Evolutionary conservation across 2,113 vertebrate genomes (phyloP), one percentile per base, ranked within the genome.

Genomic region (Boulengeromyrus knoepffleri): DNA sequence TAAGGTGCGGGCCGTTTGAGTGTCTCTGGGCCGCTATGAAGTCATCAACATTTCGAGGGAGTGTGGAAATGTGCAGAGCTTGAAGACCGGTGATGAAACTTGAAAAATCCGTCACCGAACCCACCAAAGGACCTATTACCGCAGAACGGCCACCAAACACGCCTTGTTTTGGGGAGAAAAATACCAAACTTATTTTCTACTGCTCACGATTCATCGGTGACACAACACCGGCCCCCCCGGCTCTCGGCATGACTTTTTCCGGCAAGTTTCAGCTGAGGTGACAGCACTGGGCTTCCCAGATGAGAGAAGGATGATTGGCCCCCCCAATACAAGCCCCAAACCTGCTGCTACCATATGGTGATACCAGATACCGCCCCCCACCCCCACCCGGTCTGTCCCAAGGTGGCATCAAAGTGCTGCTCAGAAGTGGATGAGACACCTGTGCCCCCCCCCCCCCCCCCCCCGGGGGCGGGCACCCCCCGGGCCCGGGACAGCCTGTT

Each of bases 341-440:
- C 92, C 83, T 90, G 90, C 92, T 91, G 70, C 92, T 93, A 31
- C 93, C 95, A 95, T 94, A 95, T 94, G 95, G 94, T 94, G 95
- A 95, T 94, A 95, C 95, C 94, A 92, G 92, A 94, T 91, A 90
- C 91, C 92, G 92, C 52, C 90, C 47, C 93, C 70, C 27, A 36
- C 27, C 70, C 27, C 15, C 5, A 39, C 74, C 13, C 1, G 8
- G 93, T 90, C 93, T 91, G 91, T 91, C 91, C 91, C 53, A n/a
- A 85, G 92, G 88, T 80, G 91, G 70, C 83, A 88, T 91, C 90
- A 89, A 92, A 92, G 93, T 93, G 91, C 91, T 90, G 91, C 93
- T 91, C 87, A 45, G 74, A 84, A 45, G 13, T 84, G 10, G 89
- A 90, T 90, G 88, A 91, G 91, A 90, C 92, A 94, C 90, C 93